Base-by-base conservation (phyloP, 2,888 invertebrate species). In the Nasonia oneida region DNA sequence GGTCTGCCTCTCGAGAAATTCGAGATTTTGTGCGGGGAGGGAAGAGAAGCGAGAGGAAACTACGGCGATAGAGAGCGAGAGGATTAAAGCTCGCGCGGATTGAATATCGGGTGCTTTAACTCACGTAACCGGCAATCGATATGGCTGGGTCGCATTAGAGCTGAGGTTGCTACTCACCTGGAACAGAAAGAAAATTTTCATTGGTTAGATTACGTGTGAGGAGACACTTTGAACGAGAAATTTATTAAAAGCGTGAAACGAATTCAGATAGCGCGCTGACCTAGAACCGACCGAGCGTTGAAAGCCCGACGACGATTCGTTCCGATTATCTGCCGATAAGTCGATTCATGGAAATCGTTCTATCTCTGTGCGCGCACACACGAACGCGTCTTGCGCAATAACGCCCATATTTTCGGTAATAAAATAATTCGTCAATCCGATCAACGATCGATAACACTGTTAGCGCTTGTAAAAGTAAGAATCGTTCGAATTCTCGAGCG, bases 91-190 rank as follows among this genome's bases (percentile, higher is more conserved):
- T 61, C 53, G 15, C 15, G 57, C 57, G 2, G 57, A 61, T 61
- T 47, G 39, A 23, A 47, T 42, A 8, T 29, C 37, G 14, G 15
- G 37, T 3, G 18, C 0, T 73, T 53, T 14, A 39, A 86, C 85
- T 86, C 70, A 83, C 79, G 74, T 79, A 57, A 29, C 57, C 57
- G 57, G n/a, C 10, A 18, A 67, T 64, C 10, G 10, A 64, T 64
- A 29, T 67, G 61, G 15, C n/a, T 64, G 50, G 67, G 53, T 39
- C 23, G 64, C 23, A 53, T 29, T 3, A 10, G 33, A 4, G 23
- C 15, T 39, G 39, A 73, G 47, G 53, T 57, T 5, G 4, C 4
- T 61, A 86, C 86, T 86, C 81, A 86, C 86, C 86, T 86, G 84
- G 0, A 86, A 86, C 86, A 86, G 67, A 86, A 77, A 83, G 39